These are phyloP conservation scores for Terebella lapidaria DNA, from an alignment of 2,888 invertebrate genomes.

Conservation along the genomic window DNA sequence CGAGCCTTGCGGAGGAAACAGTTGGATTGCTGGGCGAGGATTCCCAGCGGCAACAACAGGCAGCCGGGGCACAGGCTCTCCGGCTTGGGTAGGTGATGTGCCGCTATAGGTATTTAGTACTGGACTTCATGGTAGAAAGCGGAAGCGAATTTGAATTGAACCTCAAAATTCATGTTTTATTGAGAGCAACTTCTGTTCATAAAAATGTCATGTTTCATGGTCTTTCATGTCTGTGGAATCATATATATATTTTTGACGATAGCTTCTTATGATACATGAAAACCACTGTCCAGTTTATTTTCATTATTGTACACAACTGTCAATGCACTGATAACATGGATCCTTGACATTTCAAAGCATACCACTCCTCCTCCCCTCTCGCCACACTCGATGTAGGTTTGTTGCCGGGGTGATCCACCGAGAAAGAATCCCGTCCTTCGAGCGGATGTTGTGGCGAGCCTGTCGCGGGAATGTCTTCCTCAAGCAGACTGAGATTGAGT, in stretches of 20 bases:
- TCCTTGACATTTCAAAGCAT: no score
- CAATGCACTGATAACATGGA: no score
- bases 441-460: conserved; percentile 93
- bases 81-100: conserved; percentile 89
- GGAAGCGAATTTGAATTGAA: no score
- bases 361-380: no score
- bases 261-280: no score
- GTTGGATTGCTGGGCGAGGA: conserved; percentile 96
- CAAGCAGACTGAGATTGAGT: conserved; percentile 84
- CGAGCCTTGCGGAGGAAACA: conserved; percentile 70
- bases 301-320: no score
- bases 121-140: no score
- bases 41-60: conserved; percentile 59
- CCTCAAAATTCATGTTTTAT: no score
- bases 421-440: conserved; percentile 93
- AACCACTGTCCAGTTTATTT: no score
- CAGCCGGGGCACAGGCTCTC: conserved; percentile 91
- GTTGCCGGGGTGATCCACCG: conserved; percentile 96
- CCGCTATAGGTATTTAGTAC: conserved; percentile 2
- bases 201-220: no score
- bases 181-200: no score
- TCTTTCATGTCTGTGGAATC: background rate
- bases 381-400: no score
- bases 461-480: conserved; percentile 92
- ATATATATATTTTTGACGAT: background rate